Percentiles rank a stretch among this genome's conserved stretches.
phyloP scores from a whole-genome alignment of 1,140 invertebrate species.

The Reticulitermes speratus region DNA sequence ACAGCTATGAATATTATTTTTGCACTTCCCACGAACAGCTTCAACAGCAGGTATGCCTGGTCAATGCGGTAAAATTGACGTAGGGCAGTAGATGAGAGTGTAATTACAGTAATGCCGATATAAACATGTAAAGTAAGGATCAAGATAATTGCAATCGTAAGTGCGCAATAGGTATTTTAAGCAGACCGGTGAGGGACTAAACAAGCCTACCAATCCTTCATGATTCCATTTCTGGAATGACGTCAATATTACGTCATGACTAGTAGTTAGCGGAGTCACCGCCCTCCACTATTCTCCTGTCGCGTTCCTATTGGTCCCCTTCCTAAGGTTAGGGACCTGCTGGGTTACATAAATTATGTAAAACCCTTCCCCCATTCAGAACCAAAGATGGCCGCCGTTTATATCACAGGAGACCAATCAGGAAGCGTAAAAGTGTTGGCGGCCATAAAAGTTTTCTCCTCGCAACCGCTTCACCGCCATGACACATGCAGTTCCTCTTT shows the following conservation, averaged over 20 bases:
- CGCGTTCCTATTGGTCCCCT: constrained; percentile 2
- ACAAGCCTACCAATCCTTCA: background rate
- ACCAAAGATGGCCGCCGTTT: background rate
- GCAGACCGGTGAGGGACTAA: background rate
- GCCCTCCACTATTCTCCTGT: background rate
- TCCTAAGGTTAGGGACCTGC: background rate
- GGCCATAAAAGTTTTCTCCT: constrained; percentile 15
- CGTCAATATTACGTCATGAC: background rate
- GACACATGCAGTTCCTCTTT: background rate
- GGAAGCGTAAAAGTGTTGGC: constrained; percentile 13
- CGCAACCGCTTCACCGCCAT: background rate
- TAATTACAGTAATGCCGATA: background rate
- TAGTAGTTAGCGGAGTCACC: background rate
- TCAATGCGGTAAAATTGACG: background rate
- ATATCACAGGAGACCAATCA: constrained; percentile 10
- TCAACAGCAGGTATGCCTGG: background rate
- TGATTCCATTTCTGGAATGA: background rate
- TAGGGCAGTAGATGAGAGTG: too few species aligned
- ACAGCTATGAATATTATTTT: background rate
- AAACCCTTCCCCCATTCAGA: background rate
- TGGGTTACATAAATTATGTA: constrained; percentile 15
- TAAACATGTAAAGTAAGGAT: background rate
- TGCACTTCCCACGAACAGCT: background rate
- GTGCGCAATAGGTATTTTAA: background rate
- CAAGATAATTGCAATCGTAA: background rate